Percentiles rank a stretch among this genome's conserved stretches.
These are phyloP conservation scores for Drosophila barbarae DNA, from an alignment of 2,888 invertebrate species.

Conservation along the genomic window DNA sequence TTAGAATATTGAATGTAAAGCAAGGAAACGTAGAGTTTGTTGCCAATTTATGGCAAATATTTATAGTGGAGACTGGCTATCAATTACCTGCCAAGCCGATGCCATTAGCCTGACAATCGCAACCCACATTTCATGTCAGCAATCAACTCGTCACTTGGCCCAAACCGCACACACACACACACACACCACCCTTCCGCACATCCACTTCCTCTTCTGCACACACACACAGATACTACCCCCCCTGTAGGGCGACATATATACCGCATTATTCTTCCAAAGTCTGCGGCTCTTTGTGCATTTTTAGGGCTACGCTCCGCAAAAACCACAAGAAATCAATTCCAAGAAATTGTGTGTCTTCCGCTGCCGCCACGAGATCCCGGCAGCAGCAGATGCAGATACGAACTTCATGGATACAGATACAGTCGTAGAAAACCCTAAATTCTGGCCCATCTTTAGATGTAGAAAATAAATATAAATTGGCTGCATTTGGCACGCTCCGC, in stretches of 20 bases:
- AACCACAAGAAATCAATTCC: conserved; percentile 76
- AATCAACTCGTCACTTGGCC: conserved; percentile 32
- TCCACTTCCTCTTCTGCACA: conserved; percentile 15
- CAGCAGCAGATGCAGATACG: conserved; percentile 21
- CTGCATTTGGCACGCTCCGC: conserved; percentile 61
- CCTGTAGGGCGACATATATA: conserved; percentile 3
- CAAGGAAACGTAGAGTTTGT: not conserved
- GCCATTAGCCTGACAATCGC: conserved; percentile 33
- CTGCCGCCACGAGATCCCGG: conserved; percentile 56
- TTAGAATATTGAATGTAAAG: not conserved
- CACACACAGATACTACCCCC: conserved; percentile 7
- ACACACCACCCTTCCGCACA: conserved; percentile 2
- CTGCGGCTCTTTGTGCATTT: conserved; percentile 53
- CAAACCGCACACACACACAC: not conserved
- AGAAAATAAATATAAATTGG: conserved; percentile 52
- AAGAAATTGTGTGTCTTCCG: conserved; percentile 73
- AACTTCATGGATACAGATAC: conserved; percentile 1
- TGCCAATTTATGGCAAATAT: conserved; percentile 17
- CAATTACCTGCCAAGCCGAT: conserved; percentile 32
- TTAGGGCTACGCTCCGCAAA: conserved; percentile 70
- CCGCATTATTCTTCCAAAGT: conserved; percentile 17
- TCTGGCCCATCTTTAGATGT: conserved; percentile 11
- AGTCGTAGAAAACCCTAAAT: not conserved
- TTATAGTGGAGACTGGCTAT: conserved; percentile 12
- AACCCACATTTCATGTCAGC: conserved; percentile 34